phyloP scores from a whole-genome alignment of 2,113 vertebrate species.

The Tylochromis polylepis region DNA sequence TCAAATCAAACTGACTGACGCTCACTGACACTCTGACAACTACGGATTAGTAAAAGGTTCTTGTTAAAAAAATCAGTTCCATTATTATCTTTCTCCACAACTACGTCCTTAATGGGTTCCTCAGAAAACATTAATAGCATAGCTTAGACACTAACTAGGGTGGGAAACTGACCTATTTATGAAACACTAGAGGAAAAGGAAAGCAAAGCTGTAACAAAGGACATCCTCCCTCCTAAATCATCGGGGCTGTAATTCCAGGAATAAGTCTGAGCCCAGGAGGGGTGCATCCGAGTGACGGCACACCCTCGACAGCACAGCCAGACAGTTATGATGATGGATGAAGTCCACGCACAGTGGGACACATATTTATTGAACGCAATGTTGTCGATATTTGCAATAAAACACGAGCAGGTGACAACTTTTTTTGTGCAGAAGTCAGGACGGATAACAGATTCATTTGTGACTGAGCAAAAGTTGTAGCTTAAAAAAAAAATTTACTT shows the following conservation, averaged over 20 bases:
- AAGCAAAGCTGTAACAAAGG: constrained; percentile 28
- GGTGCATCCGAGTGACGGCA: background rate
- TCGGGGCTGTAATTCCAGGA: constrained; percentile 32
- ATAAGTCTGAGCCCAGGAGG: background rate
- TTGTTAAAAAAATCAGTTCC: background rate
- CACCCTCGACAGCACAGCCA: background rate
- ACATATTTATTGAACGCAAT: background rate
- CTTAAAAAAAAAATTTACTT: background rate
- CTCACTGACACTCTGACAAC: background rate
- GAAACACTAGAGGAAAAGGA: background rate
- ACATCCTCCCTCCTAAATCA: constrained; percentile 34
- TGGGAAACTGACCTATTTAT: constrained; percentile 19
- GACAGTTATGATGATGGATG: background rate
- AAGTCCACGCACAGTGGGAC: background rate
- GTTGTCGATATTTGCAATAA: background rate
- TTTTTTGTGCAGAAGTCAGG: background rate
- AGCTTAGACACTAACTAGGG: background rate
- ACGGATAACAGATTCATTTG: background rate
- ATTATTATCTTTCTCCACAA: background rate
- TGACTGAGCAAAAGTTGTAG: background rate
- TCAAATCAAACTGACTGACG: too few species aligned
- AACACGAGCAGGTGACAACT: background rate
- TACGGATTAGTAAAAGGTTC: background rate
- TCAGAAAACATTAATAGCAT: background rate
- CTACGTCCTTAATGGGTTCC: fast-evolving